These are phyloP conservation scores for Neopipo cinnamomea DNA, from an alignment of 2,113 vertebrate genomes.

Conservation along the genomic window DNA sequence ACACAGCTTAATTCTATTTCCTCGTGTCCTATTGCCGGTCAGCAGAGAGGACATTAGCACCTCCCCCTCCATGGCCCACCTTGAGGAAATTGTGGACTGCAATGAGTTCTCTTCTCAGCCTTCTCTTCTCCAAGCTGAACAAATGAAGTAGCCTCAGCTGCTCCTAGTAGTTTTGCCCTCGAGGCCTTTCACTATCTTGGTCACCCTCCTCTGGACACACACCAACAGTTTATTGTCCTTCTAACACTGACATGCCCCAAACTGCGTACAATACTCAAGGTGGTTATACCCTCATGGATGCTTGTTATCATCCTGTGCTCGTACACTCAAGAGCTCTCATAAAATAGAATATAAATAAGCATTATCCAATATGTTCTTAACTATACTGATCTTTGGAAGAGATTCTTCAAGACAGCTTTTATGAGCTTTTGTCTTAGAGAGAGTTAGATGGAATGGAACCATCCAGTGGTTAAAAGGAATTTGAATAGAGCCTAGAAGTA, in stretches of 20 bases:
- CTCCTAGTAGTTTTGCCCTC: background rate
- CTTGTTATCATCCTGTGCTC: background rate
- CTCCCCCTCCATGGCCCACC: fast-evolving
- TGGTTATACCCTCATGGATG: background rate
- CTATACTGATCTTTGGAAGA: background rate
- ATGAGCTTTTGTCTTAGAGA: background rate
- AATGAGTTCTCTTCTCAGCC: background rate
- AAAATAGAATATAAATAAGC: background rate
- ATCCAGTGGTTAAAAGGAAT: background rate
- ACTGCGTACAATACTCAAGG: background rate
- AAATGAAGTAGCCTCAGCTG: background rate
- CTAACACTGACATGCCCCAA: background rate
- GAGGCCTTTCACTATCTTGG: background rate
- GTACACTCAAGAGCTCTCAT: background rate
- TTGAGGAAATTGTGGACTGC: background rate
- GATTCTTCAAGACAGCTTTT: background rate
- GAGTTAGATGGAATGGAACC: background rate
- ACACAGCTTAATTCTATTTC: fast-evolving
- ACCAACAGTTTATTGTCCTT: background rate
- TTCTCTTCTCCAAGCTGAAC: background rate
- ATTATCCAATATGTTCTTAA: background rate
- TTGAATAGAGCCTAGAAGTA: background rate
- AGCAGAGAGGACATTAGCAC: background rate
- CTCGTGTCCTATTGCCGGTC: background rate
- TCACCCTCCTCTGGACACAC: background rate